These are phyloP conservation scores for Mus minutoides DNA, from an alignment of 2,797 vertebrate genomes.

Conservation along the genomic window DNA sequence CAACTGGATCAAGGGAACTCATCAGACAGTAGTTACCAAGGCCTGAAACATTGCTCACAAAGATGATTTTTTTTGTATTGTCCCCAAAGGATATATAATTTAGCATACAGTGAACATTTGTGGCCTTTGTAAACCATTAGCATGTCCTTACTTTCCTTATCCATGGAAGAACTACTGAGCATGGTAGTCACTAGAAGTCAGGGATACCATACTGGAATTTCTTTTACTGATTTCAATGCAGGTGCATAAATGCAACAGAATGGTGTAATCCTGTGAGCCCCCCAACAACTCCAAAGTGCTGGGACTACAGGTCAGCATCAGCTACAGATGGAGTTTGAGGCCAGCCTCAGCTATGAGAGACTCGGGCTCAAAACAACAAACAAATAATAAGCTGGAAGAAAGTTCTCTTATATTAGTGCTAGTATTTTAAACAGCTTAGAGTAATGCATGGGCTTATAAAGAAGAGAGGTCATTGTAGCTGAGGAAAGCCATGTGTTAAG, in stretches of 20 bases:
- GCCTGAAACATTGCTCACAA: background rate
- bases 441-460: constrained; percentile 20
- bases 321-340: background rate
- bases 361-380: background rate
- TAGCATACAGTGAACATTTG: background rate
- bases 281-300: background rate
- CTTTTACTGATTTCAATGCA: constrained; percentile 7
- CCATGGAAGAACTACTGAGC: background rate
- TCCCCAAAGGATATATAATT: background rate
- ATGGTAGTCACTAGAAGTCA: background rate
- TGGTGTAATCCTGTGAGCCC: background rate
- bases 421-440: background rate
- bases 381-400: background rate
- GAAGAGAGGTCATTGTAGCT: constrained; percentile 19
- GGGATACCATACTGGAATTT: background rate
- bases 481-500: background rate
- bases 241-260: background rate
- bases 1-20: background rate
- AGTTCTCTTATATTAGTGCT: background rate
- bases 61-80: constrained; percentile 5
- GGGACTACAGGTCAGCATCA: background rate
- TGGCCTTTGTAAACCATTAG: background rate
- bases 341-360: background rate
- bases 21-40: background rate
- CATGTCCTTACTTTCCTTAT: background rate